Evolutionary conservation across 2,888 invertebrate genomes (phyloP).

Genomic region (Parnassius glacialis): DNA sequence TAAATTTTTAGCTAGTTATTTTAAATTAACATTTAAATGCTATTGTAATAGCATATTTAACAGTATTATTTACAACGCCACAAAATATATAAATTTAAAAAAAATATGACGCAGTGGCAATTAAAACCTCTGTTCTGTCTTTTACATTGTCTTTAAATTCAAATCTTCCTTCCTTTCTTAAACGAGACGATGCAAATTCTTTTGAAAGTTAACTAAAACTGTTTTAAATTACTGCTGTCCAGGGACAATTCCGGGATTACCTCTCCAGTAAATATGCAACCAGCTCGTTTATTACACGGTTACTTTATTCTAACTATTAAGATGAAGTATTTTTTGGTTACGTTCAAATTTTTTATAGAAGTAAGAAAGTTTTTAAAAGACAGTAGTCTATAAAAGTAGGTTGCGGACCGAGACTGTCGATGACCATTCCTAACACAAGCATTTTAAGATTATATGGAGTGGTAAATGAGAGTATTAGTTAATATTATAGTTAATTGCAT

Average conservation of each 20-base stretch:
- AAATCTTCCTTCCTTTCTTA: constrained; percentile 13
- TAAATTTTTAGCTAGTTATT: no score
- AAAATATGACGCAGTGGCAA: constrained; percentile 9
- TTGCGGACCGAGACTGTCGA: no score
- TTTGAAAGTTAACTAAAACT: constrained; percentile 25
- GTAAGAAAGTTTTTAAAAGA: no score
- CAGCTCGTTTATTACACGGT: constrained; percentile 10
- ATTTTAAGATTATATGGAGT: no score
- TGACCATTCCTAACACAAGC: no score
- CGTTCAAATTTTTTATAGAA: no score
- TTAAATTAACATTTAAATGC: no score
- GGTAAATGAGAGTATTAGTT: no score
- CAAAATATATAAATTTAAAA: constrained; percentile 9
- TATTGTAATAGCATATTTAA: background rate
- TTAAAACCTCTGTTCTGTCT: constrained; percentile 22
- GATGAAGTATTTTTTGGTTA: no score
- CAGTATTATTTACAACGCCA: background rate
- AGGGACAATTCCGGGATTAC: constrained; percentile 23
- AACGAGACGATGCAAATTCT: constrained; percentile 24
- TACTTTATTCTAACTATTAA: background rate
- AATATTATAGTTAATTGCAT: no score
- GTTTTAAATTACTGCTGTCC: constrained; percentile 28
- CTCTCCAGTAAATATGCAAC: constrained; percentile 9
- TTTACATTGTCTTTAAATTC: constrained; percentile 22
- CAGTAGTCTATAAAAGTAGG: no score